phyloP scores from a whole-genome alignment of 2,797 vertebrate genomes.

The Sebastes oblongus region DNA sequence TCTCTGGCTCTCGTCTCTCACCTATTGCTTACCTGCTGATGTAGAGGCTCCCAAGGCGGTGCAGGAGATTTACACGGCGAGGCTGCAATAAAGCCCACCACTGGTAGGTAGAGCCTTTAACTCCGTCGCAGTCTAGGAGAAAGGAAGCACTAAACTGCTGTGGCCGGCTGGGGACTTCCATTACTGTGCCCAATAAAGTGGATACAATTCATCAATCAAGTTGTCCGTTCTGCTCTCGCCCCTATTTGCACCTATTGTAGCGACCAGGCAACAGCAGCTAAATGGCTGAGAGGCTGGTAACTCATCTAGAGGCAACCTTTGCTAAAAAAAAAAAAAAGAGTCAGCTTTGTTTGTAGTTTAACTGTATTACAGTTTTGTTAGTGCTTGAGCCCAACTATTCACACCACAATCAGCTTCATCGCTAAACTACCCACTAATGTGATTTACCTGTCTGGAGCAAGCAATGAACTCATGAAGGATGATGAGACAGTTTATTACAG shows the following conservation, averaged over 20 bases:
- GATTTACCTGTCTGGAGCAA: not conserved
- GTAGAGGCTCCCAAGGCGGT: not conserved
- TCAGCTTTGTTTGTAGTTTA: not conserved
- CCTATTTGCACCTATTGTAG: not conserved
- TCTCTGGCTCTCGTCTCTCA: not conserved
- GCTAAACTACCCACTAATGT: not conserved
- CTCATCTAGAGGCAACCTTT: not conserved
- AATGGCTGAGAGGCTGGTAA: not conserved
- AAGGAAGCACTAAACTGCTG: conserved; percentile 6
- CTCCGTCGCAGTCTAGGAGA: not conserved
- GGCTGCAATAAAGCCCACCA: conserved; percentile 4
- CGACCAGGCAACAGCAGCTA: not conserved
- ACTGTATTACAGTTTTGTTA: not conserved
- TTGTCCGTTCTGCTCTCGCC: not conserved
- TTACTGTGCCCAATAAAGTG: conserved; percentile 32
- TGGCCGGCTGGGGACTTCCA: conserved; percentile 1
- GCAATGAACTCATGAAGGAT: too few species aligned
- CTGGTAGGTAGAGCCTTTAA: not conserved
- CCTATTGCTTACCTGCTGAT: not conserved
- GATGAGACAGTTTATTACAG: not conserved
- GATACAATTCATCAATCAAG: conserved; percentile 41
- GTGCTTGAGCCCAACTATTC: not conserved
- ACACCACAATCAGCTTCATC: not conserved
- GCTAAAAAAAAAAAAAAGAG: not conserved
- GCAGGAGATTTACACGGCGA: conserved; percentile 1